These are phyloP conservation scores for Nylanderia fulva DNA, from an alignment of 1,140 invertebrate species.

Conservation along the genomic window DNA sequence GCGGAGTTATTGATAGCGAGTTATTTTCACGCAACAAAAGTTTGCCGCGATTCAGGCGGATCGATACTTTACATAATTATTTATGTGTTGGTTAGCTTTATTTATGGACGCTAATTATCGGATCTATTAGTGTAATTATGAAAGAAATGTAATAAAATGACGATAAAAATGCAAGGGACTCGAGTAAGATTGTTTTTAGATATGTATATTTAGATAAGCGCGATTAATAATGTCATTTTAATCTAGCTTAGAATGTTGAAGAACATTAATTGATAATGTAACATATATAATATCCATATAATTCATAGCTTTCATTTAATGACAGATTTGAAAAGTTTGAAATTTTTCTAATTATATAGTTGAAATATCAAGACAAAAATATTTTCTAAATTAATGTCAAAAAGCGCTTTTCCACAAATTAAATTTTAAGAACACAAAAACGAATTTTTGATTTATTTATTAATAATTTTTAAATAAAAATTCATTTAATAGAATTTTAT, in stretches of 20 bases:
- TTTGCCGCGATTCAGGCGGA: background rate
- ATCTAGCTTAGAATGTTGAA: background rate
- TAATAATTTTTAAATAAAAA: background rate
- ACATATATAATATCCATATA: background rate
- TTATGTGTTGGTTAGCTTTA: conserved; percentile 3
- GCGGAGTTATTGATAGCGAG: conserved; percentile 35
- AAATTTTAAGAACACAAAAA: background rate
- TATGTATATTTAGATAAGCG: background rate
- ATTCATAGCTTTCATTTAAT: background rate
- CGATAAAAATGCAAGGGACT: background rate
- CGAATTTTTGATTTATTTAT: background rate
- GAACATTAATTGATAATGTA: background rate
- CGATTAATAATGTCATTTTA: background rate
- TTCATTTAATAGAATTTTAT: background rate
- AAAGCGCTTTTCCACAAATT: background rate
- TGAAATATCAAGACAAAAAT: background rate
- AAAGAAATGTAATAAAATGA: background rate
- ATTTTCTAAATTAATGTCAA: background rate
- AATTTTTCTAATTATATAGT: background rate
- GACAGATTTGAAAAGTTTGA: background rate
- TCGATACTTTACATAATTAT: conserved; percentile 46
- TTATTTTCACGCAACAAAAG: conserved; percentile 38
- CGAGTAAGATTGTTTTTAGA: conserved; percentile 2
- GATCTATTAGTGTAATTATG: background rate
- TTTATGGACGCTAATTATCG: conserved; percentile 6